Conservation (phyloP, 2,113 vertebrate species). For the Pseudonaja textilis region DNA sequence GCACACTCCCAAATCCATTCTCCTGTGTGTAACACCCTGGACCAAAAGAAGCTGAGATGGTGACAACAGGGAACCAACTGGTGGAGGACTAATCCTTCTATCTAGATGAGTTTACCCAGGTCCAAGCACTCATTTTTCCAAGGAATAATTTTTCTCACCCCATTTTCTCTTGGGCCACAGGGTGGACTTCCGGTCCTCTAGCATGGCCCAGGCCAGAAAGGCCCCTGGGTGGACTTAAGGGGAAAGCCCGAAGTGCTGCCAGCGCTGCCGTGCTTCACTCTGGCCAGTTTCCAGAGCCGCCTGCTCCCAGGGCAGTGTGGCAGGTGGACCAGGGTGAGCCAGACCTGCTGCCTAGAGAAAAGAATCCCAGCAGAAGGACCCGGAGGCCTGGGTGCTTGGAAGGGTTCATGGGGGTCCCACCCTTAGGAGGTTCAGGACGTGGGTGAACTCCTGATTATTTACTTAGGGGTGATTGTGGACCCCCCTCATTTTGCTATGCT, state of each 20-base stretch:
- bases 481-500: background rate
- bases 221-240: too few relatives aligned
- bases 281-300: background rate
- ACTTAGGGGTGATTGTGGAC: background rate
- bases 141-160: background rate
- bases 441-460: background rate
- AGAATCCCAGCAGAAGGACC: too few relatives aligned
- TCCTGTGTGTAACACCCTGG: background rate
- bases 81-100: background rate
- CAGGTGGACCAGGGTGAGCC: too few relatives aligned
- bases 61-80: background rate
- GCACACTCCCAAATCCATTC: background rate
- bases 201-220: background rate
- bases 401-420: background rate
- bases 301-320: background rate
- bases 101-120: background rate
- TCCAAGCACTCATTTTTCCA: background rate
- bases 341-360: too few relatives aligned
- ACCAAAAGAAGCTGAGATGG: background rate
- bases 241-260: background rate
- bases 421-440: background rate
- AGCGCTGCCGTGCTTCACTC: background rate
- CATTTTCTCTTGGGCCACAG: background rate
- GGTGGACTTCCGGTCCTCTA: background rate
- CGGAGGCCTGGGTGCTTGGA: background rate